Conservation (phyloP, 1,140 invertebrate genomes). For the Neuroterus valhalla region DNA sequence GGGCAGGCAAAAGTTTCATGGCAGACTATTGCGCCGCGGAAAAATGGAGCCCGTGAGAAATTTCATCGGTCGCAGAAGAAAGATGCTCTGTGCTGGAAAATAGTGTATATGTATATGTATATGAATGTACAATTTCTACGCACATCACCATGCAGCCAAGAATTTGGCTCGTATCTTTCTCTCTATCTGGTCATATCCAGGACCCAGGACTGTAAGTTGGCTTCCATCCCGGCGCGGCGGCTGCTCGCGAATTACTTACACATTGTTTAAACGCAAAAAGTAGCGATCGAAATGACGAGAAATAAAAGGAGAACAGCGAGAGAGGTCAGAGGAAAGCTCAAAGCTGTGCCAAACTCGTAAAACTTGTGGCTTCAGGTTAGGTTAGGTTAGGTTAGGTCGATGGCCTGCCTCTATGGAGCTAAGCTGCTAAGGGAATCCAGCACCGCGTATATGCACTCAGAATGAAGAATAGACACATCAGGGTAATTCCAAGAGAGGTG, state of each 20-base stretch:
- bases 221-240: constrained; percentile 27
- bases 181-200: constrained; percentile 1
- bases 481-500: no score
- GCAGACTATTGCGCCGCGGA: constrained; percentile 26
- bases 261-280: constrained; percentile 29
- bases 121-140: neutral
- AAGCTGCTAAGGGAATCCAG: neutral
- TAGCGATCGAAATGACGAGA: constrained; percentile 20
- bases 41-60: constrained; percentile 23
- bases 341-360: constrained; percentile 19
- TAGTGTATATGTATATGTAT: neutral
- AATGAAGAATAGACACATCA: no score
- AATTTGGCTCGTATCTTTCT: constrained; percentile 28
- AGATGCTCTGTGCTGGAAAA: neutral
- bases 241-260: constrained; percentile 29
- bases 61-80: constrained; percentile 7
- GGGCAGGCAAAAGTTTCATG: constrained; percentile 22
- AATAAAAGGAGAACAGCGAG: constrained; percentile 10
- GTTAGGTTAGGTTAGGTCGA: constrained; percentile 21
- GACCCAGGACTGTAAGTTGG: neutral
- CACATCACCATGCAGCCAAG: neutral
- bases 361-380: constrained; percentile 26
- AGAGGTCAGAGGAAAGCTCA: constrained; percentile 17
- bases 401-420: neutral
- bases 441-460: no score